Percentiles rank a stretch among this genome's conserved stretches.
These are phyloP conservation scores for Oryzias sinensis DNA, from an alignment of 2,797 vertebrate species.

Conservation along the genomic window DNA sequence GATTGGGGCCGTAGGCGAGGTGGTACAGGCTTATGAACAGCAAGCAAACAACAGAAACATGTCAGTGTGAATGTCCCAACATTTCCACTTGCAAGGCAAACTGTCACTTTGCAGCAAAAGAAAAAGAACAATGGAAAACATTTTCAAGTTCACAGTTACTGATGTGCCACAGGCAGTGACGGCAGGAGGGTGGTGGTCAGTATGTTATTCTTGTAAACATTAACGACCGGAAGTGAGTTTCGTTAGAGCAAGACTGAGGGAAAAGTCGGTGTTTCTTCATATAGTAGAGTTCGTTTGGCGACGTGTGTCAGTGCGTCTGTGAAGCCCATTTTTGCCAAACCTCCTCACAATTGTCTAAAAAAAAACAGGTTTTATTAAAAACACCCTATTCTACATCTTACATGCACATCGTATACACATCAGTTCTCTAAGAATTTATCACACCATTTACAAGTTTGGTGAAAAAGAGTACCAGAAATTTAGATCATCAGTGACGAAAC, in stretches of 20 bases:
- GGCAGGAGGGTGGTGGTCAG: slow-evolving; percentile 62
- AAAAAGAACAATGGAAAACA: slow-evolving; percentile 12
- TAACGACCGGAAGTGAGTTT: slow-evolving; percentile 75
- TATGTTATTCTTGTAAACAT: slow-evolving; percentile 75
- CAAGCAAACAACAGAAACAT: slow-evolving; percentile 54
- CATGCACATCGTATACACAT: slow-evolving; percentile 77
- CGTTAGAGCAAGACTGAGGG: slow-evolving; percentile 49
- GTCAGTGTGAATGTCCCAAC: slow-evolving; percentile 40
- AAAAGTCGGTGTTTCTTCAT: slow-evolving; percentile 44
- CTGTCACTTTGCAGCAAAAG: slow-evolving; percentile 10
- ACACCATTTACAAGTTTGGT: slow-evolving; percentile 67
- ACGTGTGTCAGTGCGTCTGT: slow-evolving; percentile 40
- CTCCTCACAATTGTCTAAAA: slow-evolving; percentile 25
- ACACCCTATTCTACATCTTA: slow-evolving; percentile 74
- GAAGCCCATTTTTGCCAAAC: slow-evolving; percentile 60
- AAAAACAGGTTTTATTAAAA: slow-evolving; percentile 58
- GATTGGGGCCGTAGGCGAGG: slow-evolving; percentile 45
- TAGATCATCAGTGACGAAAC: slow-evolving; percentile 49
- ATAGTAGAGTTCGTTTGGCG: slow-evolving; percentile 52
- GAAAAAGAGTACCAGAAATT: slow-evolving; percentile 66
- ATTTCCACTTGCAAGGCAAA: slow-evolving; percentile 24
- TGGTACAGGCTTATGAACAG: slow-evolving; percentile 60
- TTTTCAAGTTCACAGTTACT: slow-evolving; percentile 53
- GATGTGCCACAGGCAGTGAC: slow-evolving; percentile 60
- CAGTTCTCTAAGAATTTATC: slow-evolving; percentile 70